Percentiles rank a stretch among this genome's conserved stretches.
phyloP scores from a whole-genome alignment of 2,888 invertebrate species.

The Ernsta delagoae region DNA sequence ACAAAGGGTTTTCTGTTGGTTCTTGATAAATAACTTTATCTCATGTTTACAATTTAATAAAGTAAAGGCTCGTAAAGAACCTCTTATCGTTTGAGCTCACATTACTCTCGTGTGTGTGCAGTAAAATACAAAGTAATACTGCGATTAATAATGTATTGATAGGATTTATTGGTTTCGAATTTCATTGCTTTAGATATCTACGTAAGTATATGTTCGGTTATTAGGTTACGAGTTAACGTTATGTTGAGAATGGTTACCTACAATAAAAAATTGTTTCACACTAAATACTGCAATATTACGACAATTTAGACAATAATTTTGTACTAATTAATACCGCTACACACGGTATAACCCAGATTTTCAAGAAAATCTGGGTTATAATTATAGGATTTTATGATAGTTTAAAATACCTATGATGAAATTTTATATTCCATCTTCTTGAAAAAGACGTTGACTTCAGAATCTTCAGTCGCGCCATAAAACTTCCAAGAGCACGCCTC shows the following conservation, averaged over 20 bases:
- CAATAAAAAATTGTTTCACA: too few species aligned
- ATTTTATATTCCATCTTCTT: not conserved
- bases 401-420: too few species aligned
- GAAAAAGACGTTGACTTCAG: slow-evolving; percentile 36
- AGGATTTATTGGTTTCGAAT: slow-evolving; percentile 18
- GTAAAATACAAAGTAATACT: slow-evolving; percentile 27
- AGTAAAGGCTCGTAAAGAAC: slow-evolving; percentile 36
- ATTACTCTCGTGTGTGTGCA: slow-evolving; percentile 29
- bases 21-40: slow-evolving; percentile 38
- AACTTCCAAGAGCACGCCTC: slow-evolving; percentile 69
- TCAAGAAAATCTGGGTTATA: too few species aligned
- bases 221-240: too few species aligned
- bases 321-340: too few species aligned
- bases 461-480: slow-evolving; percentile 58
- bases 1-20: slow-evolving; percentile 33
- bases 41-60: slow-evolving; percentile 37
- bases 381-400: too few species aligned
- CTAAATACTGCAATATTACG: too few species aligned
- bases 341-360: too few species aligned
- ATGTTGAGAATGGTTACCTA: too few species aligned
- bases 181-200: not conserved
- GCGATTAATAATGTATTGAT: slow-evolving; percentile 28
- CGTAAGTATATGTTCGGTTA: too few species aligned
- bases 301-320: too few species aligned
- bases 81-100: slow-evolving; percentile 28